Percentiles rank a stretch among this genome's conserved stretches.
phyloP scores from a whole-genome alignment of 2,888 invertebrate genomes.

The Tineola bisselliella region DNA sequence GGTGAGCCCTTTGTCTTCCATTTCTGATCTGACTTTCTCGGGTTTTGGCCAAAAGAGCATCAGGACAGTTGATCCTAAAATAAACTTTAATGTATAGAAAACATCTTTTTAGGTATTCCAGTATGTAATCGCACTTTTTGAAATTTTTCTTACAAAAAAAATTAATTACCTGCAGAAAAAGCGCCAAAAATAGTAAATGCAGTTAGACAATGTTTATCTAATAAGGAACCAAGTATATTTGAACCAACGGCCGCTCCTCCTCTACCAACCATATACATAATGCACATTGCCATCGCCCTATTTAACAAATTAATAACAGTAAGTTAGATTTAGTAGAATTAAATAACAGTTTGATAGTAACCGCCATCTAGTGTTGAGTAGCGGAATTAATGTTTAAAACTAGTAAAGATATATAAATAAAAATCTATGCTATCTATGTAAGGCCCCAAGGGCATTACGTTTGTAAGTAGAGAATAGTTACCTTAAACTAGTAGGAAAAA shows the following conservation, averaged over 20 bases:
- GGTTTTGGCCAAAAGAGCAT: constrained; percentile 56
- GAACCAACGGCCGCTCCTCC: constrained; percentile 73
- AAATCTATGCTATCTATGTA: too few species aligned
- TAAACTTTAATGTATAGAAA: not conserved
- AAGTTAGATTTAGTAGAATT: not conserved
- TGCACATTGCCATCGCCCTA: constrained; percentile 72
- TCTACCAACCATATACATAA: constrained; percentile 72
- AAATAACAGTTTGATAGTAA: too few species aligned
- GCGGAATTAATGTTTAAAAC: not conserved
- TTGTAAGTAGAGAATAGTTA: too few species aligned
- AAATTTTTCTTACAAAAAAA: too few species aligned
- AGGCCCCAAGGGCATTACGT: too few species aligned
- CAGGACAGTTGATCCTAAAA: constrained; percentile 44
- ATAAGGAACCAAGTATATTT: constrained; percentile 68
- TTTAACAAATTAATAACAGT: not conserved
- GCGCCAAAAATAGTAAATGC: constrained; percentile 68
- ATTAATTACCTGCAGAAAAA: constrained; percentile 42
- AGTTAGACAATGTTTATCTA: constrained; percentile 69
- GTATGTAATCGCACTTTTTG: constrained; percentile 19
- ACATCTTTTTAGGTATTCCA: too few species aligned
- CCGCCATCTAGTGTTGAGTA: not conserved
- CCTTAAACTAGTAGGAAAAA: constrained; percentile 53
- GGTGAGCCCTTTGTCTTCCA: constrained; percentile 46
- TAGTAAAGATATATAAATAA: not conserved
- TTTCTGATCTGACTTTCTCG: constrained; percentile 37